Evolutionary conservation across 2,113 vertebrate genomes (phyloP).

Genomic region (Proteles cristata): DNA sequence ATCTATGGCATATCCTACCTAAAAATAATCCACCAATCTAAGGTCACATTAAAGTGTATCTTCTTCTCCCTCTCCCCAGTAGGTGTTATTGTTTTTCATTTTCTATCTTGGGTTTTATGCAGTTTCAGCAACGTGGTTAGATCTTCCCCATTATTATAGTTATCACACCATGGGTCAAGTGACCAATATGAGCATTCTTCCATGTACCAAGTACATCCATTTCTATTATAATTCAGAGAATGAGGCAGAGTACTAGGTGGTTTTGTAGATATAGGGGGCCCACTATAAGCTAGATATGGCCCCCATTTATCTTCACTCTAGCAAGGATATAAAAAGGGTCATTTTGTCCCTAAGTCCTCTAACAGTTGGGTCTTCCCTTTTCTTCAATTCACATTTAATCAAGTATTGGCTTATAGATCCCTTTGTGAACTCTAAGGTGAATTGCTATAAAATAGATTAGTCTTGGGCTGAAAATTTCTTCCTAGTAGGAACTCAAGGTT

Average conservation of each 20-base stretch:
- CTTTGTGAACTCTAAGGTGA: background rate
- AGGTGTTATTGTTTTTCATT: background rate
- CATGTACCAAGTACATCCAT: background rate
- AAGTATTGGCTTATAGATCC: background rate
- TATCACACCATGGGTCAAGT: background rate
- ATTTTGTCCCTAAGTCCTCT: background rate
- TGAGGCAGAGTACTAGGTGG: background rate
- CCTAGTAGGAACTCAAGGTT: background rate
- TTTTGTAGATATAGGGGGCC: background rate
- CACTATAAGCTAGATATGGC: background rate
- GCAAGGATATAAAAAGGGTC: background rate
- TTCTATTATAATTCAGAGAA: background rate
- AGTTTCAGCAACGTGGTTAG: background rate
- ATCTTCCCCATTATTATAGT: background rate
- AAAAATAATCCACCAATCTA: background rate
- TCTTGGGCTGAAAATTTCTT: background rate
- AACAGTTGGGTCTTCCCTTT: background rate
- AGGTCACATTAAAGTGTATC: background rate
- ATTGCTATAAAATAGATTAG: background rate
- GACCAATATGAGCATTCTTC: background rate
- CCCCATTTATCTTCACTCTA: rapidly evolving
- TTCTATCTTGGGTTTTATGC: background rate
- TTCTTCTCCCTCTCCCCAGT: background rate
- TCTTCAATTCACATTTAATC: background rate
- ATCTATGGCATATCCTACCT: background rate